These are phyloP conservation scores for Liodrosophila aerea DNA, from an alignment of 2,888 invertebrate genomes.

Conservation along the genomic window DNA sequence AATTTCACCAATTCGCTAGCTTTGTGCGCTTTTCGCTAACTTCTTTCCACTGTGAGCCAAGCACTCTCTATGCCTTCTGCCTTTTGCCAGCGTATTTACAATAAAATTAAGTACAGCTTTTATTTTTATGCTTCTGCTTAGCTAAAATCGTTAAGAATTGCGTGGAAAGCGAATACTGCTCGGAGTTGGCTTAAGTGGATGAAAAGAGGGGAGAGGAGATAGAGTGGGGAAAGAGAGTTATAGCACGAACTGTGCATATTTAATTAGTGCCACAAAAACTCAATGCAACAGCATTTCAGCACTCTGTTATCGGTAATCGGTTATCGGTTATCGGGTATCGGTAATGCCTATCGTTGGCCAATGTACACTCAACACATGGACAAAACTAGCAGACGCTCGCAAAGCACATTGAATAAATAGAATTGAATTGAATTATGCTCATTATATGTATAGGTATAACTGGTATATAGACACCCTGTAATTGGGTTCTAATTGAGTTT, in stretches of 20 bases:
- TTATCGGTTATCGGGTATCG: constrained; percentile 39
- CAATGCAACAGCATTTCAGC: constrained; percentile 28
- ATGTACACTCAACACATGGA: constrained; percentile 55
- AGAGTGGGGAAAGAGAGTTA: constrained; percentile 7
- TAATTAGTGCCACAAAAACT: constrained; percentile 55
- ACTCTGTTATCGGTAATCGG: constrained; percentile 44
- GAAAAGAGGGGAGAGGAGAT: background rate
- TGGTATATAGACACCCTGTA: background rate
- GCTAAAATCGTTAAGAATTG: constrained; percentile 33
- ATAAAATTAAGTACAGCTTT: constrained; percentile 25
- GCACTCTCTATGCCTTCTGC: constrained; percentile 14
- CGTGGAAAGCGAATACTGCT: constrained; percentile 30
- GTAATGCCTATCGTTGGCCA: constrained; percentile 27
- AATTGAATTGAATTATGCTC: constrained; percentile 1
- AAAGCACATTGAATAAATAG: constrained; percentile 42
- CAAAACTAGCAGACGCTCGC: constrained; percentile 35
- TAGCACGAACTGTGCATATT: constrained; percentile 68
- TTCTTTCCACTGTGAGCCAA: constrained; percentile 6
- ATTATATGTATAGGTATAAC: constrained; percentile 6
- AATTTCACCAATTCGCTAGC: constrained; percentile 76
- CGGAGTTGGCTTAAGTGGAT: constrained; percentile 2
- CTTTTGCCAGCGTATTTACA: constrained; percentile 50
- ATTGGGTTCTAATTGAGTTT: constrained; percentile 1
- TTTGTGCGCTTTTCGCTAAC: constrained; percentile 62
- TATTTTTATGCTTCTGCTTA: constrained; percentile 16